A percentile compares a stretch with the other conserved stretches of the same genome.
Conservation (phyloP, 2,888 invertebrate genomes). For the Linnaemya tessellans region DNA sequence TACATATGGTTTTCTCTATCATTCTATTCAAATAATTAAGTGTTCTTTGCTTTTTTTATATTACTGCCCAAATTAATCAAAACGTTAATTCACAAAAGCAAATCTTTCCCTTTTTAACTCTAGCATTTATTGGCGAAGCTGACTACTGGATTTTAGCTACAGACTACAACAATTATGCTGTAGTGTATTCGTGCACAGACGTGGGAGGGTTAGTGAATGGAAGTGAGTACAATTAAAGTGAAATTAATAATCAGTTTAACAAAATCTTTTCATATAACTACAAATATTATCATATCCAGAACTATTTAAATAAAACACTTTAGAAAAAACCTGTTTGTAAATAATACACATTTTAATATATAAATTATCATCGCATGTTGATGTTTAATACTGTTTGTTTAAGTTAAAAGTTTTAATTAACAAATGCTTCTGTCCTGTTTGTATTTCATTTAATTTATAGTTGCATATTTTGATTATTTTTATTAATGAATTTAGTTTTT, state of each 20-base stretch:
- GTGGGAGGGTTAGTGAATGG: constrained; percentile 70
- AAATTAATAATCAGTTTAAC: neutral
- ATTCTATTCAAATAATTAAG: no score
- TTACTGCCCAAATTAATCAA: no score
- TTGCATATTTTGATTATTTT: no score
- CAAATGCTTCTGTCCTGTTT: neutral
- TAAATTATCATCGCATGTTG: constrained; percentile 44
- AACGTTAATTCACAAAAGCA: no score
- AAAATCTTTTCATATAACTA: no score
- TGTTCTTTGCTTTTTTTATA: no score
- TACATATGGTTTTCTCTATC: no score
- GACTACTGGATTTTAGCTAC: constrained; percentile 86
- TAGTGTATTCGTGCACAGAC: constrained; percentile 85
- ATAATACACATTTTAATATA: neutral
- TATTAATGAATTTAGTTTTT: no score
- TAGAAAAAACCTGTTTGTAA: neutral
- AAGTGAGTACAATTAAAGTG: constrained; percentile 72
- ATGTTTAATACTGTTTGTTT: constrained; percentile 29
- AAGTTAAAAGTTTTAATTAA: neutral
- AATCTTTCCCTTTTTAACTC: constrained; percentile 32
- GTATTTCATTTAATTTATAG: no score
- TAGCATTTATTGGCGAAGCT: constrained; percentile 72
- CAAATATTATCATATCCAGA: no score
- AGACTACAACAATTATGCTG: constrained; percentile 85
- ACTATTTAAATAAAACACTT: neutral